Evolutionary conservation across 2,113 vertebrate species (phyloP), one percentile per base, ranked within the genome.

Genomic region (Leptocoma aspasia): DNA sequence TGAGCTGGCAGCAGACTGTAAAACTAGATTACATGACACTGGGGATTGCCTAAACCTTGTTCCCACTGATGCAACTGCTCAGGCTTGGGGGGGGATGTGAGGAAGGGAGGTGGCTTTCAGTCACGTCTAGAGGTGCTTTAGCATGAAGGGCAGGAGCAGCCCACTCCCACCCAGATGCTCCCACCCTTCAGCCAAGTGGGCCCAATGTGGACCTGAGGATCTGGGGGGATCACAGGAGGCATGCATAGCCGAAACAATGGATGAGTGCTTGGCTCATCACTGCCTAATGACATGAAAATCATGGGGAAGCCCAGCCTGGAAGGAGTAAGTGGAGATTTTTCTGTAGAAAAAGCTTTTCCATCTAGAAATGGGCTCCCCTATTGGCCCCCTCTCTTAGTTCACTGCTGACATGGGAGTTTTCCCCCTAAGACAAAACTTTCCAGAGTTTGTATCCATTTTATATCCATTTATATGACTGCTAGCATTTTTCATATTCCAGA

Each of bases 1-100:
- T 96, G 88, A 82, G 64, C 71, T 92, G 78, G 81, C 88, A 89
- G 61, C 0, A 2, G 92, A 93, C 85, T 90, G 56, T 95, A 94
- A 97, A 96, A 94, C 92, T 84, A 65, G 71, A 92, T 92, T 95
- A 95, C 83, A 79, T 76, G 88, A 52, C 81, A 71, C 71, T 3
- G 3, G 42, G 79, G 84, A 95, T 93, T 97, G 94, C 81, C 89
- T 94, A 91, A 95, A 73, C 53, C 49, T 92, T 9, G 1, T 78
- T 93, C 75, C 75, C 78, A 78, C 37, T 89, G 86, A 92, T 82
- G 66, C 65, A 95, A 95, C 52, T 57, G 33, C 84, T 79, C 1
- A 3, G 60, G 50, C 42, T 24, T 0, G 19, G 70, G 61, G 77
- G 77, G 41, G 26, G 11, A 57, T 77, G 66, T 27, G 60, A 61